A percentile compares a stretch with the other conserved stretches of the same genome.
These are phyloP conservation scores for cattle (Bos taurus) DNA, from an alignment of 2,113 vertebrate genomes.

Conservation along the genomic window DNA sequence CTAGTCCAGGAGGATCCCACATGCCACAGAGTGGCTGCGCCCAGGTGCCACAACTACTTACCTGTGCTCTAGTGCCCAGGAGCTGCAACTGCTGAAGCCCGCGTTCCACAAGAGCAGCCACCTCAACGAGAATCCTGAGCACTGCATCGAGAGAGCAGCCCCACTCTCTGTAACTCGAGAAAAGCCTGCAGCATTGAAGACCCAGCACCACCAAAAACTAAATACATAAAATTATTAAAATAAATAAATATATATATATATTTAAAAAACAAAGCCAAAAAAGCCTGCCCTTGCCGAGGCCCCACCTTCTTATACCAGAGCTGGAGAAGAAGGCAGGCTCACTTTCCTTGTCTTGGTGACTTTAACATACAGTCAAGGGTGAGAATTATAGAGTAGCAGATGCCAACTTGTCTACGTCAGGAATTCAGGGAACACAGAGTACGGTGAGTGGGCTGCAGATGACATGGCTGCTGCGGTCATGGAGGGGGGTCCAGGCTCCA, in stretches of 20 bases:
- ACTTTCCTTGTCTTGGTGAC: background rate
- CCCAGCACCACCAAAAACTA: background rate
- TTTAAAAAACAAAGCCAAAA: background rate
- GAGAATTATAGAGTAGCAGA: background rate
- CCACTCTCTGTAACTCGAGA: background rate
- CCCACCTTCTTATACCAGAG: background rate
- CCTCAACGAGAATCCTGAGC: background rate
- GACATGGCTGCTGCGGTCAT: rapidly evolving
- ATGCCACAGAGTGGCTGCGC: background rate
- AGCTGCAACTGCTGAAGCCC: background rate
- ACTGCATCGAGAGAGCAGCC: background rate
- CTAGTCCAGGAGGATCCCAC: background rate
- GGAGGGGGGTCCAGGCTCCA: background rate
- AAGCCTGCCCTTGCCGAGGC: background rate
- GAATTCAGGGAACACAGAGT: background rate
- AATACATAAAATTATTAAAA: background rate
- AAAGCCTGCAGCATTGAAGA: background rate
- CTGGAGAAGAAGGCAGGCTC: background rate
- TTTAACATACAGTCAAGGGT: background rate
- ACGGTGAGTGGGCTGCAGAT: background rate
- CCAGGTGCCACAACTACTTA: background rate
- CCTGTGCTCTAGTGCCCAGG: background rate
- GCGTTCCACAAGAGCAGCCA: background rate
- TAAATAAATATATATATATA: background rate
- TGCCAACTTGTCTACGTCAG: background rate